Evolutionary conservation across 1,140 invertebrate species (phyloP).

Genomic region (Mylabris phalerata): DNA sequence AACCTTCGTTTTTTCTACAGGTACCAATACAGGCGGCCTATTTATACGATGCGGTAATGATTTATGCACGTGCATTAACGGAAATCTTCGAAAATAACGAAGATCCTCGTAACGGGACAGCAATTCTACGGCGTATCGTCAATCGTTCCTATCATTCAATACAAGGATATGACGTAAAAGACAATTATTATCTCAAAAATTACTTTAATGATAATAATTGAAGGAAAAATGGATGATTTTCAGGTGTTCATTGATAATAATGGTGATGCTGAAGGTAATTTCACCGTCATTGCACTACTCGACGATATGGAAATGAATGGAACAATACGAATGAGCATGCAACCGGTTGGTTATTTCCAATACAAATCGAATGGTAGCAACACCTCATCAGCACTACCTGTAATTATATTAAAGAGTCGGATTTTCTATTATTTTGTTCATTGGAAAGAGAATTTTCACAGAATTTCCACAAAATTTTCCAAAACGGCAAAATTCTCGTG

Average conservation of each 20-base stretch:
- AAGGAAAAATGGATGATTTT: background rate
- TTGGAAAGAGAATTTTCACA: no score
- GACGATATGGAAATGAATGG: slow-evolving; percentile 48
- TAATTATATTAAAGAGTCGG: slow-evolving; percentile 17
- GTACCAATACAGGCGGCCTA: slow-evolving; percentile 80
- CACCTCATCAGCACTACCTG: slow-evolving; percentile 31
- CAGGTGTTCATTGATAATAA: slow-evolving; percentile 78
- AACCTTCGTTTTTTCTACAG: slow-evolving; percentile 40
- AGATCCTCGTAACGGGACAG: slow-evolving; percentile 64
- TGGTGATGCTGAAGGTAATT: slow-evolving; percentile 88
- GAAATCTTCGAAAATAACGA: slow-evolving; percentile 58
- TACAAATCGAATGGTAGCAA: slow-evolving; percentile 50
- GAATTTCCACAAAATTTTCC: no score
- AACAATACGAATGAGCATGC: slow-evolving; percentile 53
- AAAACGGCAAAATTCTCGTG: no score
- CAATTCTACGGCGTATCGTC: slow-evolving; percentile 61
- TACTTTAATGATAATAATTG: background rate
- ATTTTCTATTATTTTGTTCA: background rate
- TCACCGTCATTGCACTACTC: slow-evolving; percentile 71
- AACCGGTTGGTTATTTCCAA: slow-evolving; percentile 66
- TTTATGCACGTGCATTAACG: slow-evolving; percentile 74
- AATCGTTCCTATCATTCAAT: slow-evolving; percentile 69
- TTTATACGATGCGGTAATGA: slow-evolving; percentile 79
- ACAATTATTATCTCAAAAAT: background rate
- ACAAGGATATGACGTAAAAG: slow-evolving; percentile 65